Conservation (phyloP, 1,140 invertebrate genomes). For the Macrobrachium rosenbergii region DNA sequence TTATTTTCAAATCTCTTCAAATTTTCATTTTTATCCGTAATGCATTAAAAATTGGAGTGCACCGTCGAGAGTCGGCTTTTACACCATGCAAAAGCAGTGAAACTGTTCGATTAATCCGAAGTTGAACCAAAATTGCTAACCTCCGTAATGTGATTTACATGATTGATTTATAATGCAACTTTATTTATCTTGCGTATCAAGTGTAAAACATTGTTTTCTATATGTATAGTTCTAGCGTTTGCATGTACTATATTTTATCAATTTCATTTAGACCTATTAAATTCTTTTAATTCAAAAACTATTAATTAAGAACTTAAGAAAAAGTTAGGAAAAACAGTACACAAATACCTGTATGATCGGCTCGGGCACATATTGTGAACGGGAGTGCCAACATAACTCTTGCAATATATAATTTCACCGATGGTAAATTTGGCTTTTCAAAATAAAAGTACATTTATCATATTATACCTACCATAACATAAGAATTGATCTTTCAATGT, state of each 20-base stretch:
- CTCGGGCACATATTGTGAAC: conserved; percentile 55
- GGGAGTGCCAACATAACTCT: conserved; percentile 33
- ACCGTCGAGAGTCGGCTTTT: background rate
- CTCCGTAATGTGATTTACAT: too few species aligned
- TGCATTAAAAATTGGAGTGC: background rate
- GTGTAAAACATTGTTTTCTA: too few species aligned
- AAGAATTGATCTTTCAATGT: background rate
- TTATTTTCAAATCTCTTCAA: conserved; percentile 2
- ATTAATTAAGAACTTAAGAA: background rate
- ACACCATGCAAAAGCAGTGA: background rate
- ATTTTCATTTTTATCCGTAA: background rate
- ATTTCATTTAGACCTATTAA: background rate
- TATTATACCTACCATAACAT: background rate
- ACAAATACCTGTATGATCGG: conserved; percentile 57
- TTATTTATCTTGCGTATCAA: too few species aligned
- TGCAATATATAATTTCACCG: conserved; percentile 50
- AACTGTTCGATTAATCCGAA: background rate
- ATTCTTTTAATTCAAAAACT: background rate
- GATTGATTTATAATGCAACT: too few species aligned
- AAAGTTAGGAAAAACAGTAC: conserved; percentile 26
- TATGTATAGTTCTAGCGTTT: too few species aligned
- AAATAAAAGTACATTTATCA: background rate
- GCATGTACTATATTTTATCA: conserved; percentile 2
- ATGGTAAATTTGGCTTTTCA: conserved; percentile 44
- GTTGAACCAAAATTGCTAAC: too few species aligned